A percentile compares a stretch with the other conserved stretches of the same genome.
These are phyloP conservation scores for Lagopus leucura DNA, from an alignment of 2,113 vertebrate genomes.

Conservation along the genomic window DNA sequence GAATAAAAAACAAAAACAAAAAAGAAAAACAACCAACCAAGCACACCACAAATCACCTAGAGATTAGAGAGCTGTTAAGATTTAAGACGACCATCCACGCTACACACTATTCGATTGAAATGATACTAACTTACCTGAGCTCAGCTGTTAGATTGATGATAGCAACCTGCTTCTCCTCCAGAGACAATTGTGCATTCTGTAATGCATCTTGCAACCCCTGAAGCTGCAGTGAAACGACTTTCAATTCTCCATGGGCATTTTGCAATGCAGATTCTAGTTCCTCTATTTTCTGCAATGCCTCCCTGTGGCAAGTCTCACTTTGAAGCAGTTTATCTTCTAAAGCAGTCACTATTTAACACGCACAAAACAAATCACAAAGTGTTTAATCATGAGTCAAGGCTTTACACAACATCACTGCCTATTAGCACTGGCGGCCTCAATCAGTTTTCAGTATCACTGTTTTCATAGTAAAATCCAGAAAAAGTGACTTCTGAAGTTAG, in stretches of 20 bases:
- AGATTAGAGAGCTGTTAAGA: background rate
- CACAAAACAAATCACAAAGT: background rate
- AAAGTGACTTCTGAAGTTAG: background rate
- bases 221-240: constrained; percentile 83
- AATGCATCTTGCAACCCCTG: constrained; percentile 85
- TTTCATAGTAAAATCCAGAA: background rate
- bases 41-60: background rate
- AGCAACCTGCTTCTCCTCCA: constrained; percentile 85
- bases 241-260: constrained; percentile 85
- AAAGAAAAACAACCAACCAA: background rate
- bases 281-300: constrained; percentile 85
- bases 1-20: background rate
- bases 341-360: constrained; percentile 79
- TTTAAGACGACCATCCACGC: background rate
- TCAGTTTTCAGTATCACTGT: background rate
- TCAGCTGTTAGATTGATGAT: constrained; percentile 87
- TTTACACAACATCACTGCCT: background rate
- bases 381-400: background rate
- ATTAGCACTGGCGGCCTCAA: background rate
- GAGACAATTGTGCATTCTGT: constrained; percentile 85
- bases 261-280: constrained; percentile 88
- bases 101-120: background rate
- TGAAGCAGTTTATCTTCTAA: constrained; percentile 89
- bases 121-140: constrained; percentile 80
- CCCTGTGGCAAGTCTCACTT: constrained; percentile 82